These are phyloP conservation scores for Pteronura brasiliensis DNA, from an alignment of 2,113 vertebrate species.

Conservation along the genomic window DNA sequence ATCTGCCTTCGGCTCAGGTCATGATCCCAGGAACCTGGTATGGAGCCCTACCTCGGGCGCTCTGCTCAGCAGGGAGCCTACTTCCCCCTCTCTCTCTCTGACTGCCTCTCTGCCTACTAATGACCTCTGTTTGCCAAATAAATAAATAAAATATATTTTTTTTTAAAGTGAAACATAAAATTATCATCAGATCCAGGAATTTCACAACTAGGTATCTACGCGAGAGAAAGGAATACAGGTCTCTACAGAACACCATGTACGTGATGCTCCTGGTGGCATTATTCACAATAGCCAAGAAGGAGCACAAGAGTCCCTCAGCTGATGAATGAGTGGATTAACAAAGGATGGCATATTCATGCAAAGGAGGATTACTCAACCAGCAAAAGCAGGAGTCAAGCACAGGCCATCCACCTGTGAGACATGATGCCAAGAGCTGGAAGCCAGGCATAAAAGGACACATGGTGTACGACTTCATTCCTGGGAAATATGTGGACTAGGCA, in stretches of 20 bases:
- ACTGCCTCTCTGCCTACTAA: too few relatives aligned
- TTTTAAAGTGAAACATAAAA: too few relatives aligned
- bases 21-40: too few relatives aligned
- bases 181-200: accelerated
- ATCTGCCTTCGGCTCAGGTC: too few relatives aligned
- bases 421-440: neutral
- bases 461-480: accelerated
- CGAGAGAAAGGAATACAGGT: neutral
- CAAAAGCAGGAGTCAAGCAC: neutral
- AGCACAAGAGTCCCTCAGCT: neutral
- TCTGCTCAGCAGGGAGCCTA: too few relatives aligned
- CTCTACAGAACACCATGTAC: accelerated
- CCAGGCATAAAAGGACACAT: too few relatives aligned
- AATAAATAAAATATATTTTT: too few relatives aligned
- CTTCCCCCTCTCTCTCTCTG: too few relatives aligned
- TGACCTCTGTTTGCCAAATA: too few relatives aligned
- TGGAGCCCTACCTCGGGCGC: too few relatives aligned
- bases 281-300: neutral
- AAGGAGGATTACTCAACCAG: neutral
- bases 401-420: neutral
- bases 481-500: neutral
- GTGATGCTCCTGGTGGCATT: accelerated
- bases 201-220: too few relatives aligned
- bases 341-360: accelerated
- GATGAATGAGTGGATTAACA: accelerated